A percentile compares a stretch with the other conserved stretches of the same genome.
phyloP scores from a whole-genome alignment of 2,113 vertebrate species.

The Laticauda laticaudata region DNA sequence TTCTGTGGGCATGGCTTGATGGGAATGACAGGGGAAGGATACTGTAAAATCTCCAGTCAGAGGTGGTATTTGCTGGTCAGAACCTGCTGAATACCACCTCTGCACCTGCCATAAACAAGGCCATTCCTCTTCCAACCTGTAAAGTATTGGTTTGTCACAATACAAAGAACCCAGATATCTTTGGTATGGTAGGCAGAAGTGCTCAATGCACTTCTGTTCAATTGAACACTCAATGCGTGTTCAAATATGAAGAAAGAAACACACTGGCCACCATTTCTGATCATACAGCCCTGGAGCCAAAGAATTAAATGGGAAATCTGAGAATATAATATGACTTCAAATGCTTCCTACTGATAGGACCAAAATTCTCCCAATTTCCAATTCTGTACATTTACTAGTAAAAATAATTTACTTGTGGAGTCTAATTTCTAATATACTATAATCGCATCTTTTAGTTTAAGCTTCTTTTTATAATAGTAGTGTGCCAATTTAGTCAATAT shows the following conservation, averaged over 20 bases:
- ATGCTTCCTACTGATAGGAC: not conserved
- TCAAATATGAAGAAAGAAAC: not conserved
- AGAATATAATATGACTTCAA: not conserved
- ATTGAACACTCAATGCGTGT: not conserved
- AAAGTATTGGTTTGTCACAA: slow-evolving; percentile 19
- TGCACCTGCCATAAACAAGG: slow-evolving; percentile 10
- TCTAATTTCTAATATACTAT: not conserved
- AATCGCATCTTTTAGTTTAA: not conserved
- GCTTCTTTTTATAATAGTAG: not conserved
- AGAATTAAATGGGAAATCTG: not conserved
- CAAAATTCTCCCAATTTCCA: not conserved
- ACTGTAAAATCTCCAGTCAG: no score
- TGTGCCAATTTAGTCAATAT: no score
- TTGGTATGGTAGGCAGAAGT: not conserved
- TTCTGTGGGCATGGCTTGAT: no score
- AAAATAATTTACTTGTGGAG: not conserved
- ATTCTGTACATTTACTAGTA: not conserved
- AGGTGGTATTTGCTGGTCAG: no score
- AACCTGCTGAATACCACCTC: no score
- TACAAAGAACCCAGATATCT: not conserved
- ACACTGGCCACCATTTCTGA: not conserved
- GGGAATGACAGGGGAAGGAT: no score
- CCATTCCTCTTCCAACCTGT: slow-evolving; percentile 18
- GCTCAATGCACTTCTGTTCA: not conserved
- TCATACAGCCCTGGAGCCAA: not conserved